Evolutionary conservation across 1,140 invertebrate genomes (phyloP).

Genomic region (Dufourea novaeangliae): DNA sequence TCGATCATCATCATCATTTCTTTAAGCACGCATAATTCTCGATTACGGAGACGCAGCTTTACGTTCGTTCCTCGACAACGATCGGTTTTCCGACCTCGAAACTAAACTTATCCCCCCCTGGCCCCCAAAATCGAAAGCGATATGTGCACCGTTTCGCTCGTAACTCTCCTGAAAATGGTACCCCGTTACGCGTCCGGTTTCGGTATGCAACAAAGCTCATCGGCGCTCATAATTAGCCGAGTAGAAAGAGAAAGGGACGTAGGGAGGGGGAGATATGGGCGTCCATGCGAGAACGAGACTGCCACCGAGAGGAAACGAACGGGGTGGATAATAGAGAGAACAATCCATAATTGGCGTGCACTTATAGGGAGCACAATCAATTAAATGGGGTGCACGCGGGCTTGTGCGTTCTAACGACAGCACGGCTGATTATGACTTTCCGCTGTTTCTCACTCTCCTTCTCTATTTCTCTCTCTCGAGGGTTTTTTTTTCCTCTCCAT

Average conservation of each 20-base stretch:
- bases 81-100: too few relatives aligned
- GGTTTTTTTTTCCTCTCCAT: too few relatives aligned
- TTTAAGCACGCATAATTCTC: too few relatives aligned
- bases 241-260: neutral
- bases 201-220: neutral
- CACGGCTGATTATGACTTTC: slow-evolving; percentile 12
- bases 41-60: too few relatives aligned
- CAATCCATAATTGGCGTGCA: slow-evolving; percentile 57
- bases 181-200: slow-evolving; percentile 10
- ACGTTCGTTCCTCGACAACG: too few relatives aligned
- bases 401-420: slow-evolving; percentile 27
- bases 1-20: too few relatives aligned
- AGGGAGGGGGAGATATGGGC: neutral
- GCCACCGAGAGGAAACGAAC: neutral
- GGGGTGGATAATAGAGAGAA: slow-evolving; percentile 21
- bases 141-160: too few relatives aligned
- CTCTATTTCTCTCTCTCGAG: too few relatives aligned
- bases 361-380: slow-evolving; percentile 48
- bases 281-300: neutral
- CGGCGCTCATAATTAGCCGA: slow-evolving; percentile 51
- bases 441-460: neutral
- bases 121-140: too few relatives aligned
- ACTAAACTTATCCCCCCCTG: too few relatives aligned
- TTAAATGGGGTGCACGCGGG: slow-evolving; percentile 46
- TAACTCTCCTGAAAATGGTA: slow-evolving; percentile 44